phyloP scores from a whole-genome alignment of 2,797 vertebrate species.

The Aselliscus stoliczkanus region DNA sequence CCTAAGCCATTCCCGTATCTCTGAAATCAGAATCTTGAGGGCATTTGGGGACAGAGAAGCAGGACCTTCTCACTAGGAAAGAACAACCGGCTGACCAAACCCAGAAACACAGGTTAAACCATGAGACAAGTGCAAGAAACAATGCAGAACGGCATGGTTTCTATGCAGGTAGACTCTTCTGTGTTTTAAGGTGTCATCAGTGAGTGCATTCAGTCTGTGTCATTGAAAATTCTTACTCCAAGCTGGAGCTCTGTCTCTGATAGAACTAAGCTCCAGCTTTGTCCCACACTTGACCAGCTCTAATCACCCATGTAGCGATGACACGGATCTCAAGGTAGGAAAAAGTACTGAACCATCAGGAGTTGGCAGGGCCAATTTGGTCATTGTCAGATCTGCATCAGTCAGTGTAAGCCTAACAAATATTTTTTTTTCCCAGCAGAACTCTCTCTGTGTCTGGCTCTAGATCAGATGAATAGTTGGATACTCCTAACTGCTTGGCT shows the following conservation, averaged over 20 bases:
- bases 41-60: neutral
- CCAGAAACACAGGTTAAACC: neutral
- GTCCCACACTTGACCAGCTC: fast-evolving
- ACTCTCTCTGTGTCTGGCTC: neutral
- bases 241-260: neutral
- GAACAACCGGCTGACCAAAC: neutral
- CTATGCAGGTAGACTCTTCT: neutral
- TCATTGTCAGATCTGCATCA: neutral
- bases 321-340: neutral
- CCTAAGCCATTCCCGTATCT: neutral
- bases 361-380: neutral
- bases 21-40: neutral
- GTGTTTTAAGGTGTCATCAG: neutral
- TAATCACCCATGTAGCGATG: neutral
- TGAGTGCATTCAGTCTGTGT: neutral
- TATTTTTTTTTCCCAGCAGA: neutral
- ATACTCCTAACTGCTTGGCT: neutral
- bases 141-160: neutral
- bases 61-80: neutral
- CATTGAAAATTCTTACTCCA: neutral
- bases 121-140: neutral
- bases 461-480: neutral
- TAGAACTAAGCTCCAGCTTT: neutral
- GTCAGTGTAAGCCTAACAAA: neutral
- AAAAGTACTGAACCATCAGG: neutral